phyloP scores from a whole-genome alignment of 2,888 invertebrate genomes.

The Nomada fucata region DNA sequence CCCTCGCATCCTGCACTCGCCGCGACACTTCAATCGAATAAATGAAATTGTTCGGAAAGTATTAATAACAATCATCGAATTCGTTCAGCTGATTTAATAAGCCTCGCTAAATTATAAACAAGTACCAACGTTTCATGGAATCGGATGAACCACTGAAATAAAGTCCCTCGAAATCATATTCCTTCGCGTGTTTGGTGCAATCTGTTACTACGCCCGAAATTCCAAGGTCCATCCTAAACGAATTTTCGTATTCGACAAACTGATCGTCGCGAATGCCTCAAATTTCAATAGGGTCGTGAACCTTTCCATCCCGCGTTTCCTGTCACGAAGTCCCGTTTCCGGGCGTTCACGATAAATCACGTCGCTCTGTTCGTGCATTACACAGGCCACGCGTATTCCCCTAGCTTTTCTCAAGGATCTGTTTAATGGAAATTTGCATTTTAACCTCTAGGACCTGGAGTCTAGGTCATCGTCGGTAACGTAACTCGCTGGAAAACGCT shows the following conservation, averaged over 20 bases:
- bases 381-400: slow-evolving; percentile 39
- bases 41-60: no score
- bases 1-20: no score
- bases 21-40: no score
- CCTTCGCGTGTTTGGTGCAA: background rate
- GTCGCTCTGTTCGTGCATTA: slow-evolving; percentile 27
- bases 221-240: background rate
- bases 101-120: no score
- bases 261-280: background rate
- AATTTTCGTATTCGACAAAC: background rate
- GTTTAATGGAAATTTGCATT: slow-evolving; percentile 48
- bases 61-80: no score
- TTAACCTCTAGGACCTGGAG: background rate
- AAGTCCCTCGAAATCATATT: no score
- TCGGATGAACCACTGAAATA: no score
- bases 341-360: slow-evolving; percentile 42
- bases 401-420: slow-evolving; percentile 28
- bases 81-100: no score
- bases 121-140: no score
- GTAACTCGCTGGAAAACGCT: slow-evolving; percentile 60
- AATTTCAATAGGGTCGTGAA: slow-evolving; percentile 22
- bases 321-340: slow-evolving; percentile 36
- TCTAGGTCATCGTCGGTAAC: slow-evolving; percentile 20
- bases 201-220: background rate
- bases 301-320: slow-evolving; percentile 32